Evolutionary conservation across 1,140 invertebrate species (phyloP).

Genomic region (Tenebrio molitor): DNA sequence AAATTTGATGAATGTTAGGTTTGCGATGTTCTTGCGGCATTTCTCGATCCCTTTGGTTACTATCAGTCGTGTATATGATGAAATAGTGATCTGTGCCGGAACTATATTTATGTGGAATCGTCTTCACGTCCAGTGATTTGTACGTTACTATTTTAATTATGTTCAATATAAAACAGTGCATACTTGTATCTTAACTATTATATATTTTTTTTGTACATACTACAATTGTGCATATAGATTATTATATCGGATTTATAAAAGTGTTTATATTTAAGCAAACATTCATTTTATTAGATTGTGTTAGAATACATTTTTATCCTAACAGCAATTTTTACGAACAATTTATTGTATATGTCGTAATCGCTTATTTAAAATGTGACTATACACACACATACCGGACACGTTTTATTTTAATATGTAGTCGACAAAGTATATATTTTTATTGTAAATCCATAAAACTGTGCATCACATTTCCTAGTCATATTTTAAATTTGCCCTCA

Average conservation of each 20-base stretch:
- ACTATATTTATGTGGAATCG: conserved; percentile 59
- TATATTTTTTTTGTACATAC: conserved; percentile 65
- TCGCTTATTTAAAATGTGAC: conserved; percentile 55
- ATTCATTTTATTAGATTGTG: conserved; percentile 61
- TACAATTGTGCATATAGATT: conserved; percentile 66
- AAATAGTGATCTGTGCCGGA: conserved; percentile 58
- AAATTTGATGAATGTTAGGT: conserved; percentile 26
- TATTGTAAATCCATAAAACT: conserved; percentile 48
- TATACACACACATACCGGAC: conserved; percentile 23
- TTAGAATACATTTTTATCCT: conserved; percentile 59
- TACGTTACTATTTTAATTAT: conserved; percentile 61
- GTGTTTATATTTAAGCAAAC: conserved; percentile 63
- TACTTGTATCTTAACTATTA: conserved; percentile 60
- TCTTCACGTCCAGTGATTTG: conserved; percentile 64
- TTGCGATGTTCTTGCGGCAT: conserved; percentile 21
- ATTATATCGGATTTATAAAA: conserved; percentile 64
- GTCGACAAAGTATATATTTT: conserved; percentile 52
- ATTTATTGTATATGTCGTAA: conserved; percentile 56
- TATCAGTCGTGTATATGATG: conserved; percentile 56
- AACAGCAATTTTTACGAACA: conserved; percentile 56
- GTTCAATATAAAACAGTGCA: conserved; percentile 57
- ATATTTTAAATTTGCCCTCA: conserved; percentile 52
- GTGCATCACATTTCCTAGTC: conserved; percentile 46
- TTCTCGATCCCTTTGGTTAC: conserved; percentile 39
- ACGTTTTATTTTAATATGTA: conserved; percentile 23